Conservation (phyloP, 2,113 vertebrate genomes). For the Chionomys nivalis region DNA sequence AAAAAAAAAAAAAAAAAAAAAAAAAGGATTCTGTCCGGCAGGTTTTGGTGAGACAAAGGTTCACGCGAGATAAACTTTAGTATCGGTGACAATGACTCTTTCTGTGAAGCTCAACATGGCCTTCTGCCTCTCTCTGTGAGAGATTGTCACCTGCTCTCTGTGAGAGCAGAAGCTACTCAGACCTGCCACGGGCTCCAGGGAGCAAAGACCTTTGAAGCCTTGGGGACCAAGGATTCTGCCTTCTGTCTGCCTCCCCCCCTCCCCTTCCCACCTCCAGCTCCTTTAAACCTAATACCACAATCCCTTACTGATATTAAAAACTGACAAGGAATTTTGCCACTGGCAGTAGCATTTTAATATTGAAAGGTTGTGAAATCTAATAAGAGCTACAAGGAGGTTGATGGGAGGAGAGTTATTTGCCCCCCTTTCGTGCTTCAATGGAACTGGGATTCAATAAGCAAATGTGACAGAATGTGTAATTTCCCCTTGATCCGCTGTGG, state of each 20-base stretch:
- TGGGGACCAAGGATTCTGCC: background rate
- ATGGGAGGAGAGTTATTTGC: constrained; percentile 70
- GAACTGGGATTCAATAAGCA: constrained; percentile 89
- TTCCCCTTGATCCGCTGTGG: constrained; percentile 85
- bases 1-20: too few species aligned
- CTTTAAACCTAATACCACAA: constrained; percentile 67
- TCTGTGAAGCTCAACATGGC: background rate
- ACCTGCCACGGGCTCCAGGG: background rate
- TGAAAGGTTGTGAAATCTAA: constrained; percentile 89
- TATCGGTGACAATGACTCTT: background rate
- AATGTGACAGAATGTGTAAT: constrained; percentile 91
- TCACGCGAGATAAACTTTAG: background rate
- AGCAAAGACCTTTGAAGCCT: background rate
- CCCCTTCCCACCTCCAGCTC: background rate
- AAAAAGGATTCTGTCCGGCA: rapidly evolving
- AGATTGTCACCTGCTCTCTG: background rate
- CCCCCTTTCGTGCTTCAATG: constrained; percentile 75
- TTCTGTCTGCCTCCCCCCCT: background rate
- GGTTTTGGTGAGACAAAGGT: background rate
- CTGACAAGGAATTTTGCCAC: constrained; percentile 81
- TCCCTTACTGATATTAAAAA: constrained; percentile 77
- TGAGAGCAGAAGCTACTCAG: background rate
- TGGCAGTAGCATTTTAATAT: constrained; percentile 87
- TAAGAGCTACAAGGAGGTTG: constrained; percentile 86
- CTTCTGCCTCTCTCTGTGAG: background rate